Base-by-base conservation (phyloP, 2,797 vertebrate genomes). In the Rhinatrema bivittatum region DNA sequence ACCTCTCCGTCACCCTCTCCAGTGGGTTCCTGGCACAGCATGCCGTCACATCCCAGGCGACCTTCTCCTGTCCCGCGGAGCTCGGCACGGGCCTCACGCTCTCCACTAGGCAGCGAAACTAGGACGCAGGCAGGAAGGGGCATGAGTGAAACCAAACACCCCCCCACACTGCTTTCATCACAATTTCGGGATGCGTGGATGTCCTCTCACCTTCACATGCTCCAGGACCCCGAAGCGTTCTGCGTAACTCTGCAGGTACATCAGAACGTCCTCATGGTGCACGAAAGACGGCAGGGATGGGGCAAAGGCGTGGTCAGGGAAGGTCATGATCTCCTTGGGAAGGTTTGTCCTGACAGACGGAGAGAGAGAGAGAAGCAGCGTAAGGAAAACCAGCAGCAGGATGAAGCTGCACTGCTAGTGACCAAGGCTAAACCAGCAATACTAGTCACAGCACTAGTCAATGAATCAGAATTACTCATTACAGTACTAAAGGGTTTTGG, bases 291-390 rank as follows among this genome's bases (percentile, higher is more conserved):
- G 70, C 10, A 85, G 65, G 5, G 63, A 23, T 3, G 56, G 28
- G 9, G 85, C 76, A 11, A 90, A 91, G 25, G 82, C 74, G 51
- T 85, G 84, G 34, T 87, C 85, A 0, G 86, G 87, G 44, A 87
- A 90, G 71, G 82, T 85, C 87, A 90, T 88, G 39, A 86, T 71
- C 61, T 91, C 87, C 41, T 91, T 89, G 23, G 87, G 87, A 9
- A 90, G 72, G 60, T 90, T 91, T 46, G 87, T 88, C 47, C 87
- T 90, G 63, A 3, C 17, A 29, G 25, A 10, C 87, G 90, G 63
- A n/a, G n/a, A n/a, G n/a, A n/a, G n/a, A n/a, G n/a, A n/a, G n/a
- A n/a, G n/a, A n/a, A n/a, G n/a, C n/a, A n/a, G n/a, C 17, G 14
- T 34, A 20, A 25, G 13, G 12, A 16, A 12, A 25, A n/a, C 16